A percentile compares a stretch with the other conserved stretches of the same genome.
Evolutionary conservation across 1,140 invertebrate species (phyloP).

Genomic region (Diorhabda carinulata): DNA sequence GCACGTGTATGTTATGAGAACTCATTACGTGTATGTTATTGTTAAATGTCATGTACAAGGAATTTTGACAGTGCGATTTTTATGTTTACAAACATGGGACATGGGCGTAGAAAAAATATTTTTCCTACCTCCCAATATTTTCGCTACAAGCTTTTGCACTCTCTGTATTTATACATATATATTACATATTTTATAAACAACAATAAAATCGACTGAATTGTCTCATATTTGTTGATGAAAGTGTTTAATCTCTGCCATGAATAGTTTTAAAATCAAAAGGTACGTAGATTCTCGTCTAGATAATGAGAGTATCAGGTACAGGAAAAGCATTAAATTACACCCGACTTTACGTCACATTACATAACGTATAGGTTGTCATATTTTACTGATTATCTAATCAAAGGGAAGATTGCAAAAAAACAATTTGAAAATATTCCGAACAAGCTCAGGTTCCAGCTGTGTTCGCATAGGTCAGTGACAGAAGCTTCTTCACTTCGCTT

Average conservation of each 20-base stretch:
- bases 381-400: neutral
- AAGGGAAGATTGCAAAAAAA: neutral
- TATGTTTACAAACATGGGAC: no score
- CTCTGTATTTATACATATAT: no score
- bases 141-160: no score
- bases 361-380: neutral
- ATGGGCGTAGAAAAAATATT: no score
- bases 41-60: no score
- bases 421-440: neutral
- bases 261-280: neutral
- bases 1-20: no score
- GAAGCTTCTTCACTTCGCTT: neutral
- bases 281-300: neutral
- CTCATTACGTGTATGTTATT: no score
- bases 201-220: no score
- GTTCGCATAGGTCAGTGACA: neutral
- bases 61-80: no score
- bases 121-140: no score
- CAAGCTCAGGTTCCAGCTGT: neutral
- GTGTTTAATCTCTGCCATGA: neutral
- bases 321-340: constrained; percentile 3
- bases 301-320: neutral
- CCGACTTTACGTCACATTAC: neutral
- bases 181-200: no score
- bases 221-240: no score